A percentile compares a stretch with the other conserved stretches of the same genome.
Conservation (phyloP, 2,797 vertebrate genomes). For the Crax fasciolata region DNA sequence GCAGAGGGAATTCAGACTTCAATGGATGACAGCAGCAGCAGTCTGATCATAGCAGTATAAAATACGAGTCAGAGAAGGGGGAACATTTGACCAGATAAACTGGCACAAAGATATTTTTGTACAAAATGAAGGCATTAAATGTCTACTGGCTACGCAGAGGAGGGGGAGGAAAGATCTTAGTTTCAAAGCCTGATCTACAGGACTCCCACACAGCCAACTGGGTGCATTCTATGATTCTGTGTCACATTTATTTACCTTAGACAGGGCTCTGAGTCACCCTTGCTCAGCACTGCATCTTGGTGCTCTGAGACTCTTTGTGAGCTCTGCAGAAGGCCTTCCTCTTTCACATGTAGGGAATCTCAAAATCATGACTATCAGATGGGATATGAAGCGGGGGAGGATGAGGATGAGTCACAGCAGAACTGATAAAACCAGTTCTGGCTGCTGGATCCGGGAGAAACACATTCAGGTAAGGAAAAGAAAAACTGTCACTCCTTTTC, state of each 20-base stretch:
- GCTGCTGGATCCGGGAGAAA: not conserved
- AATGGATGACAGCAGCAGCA: not conserved
- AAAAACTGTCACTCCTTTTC: not conserved
- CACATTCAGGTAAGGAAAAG: not conserved
- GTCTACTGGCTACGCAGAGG: not conserved
- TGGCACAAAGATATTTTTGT: not conserved
- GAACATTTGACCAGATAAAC: not conserved
- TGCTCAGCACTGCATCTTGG: not conserved
- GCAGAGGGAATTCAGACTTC: not conserved
- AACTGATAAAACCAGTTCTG: conserved; percentile 12
- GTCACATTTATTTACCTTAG: not conserved
- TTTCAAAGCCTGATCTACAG: not conserved
- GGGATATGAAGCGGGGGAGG: not conserved
- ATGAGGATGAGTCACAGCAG: conserved; percentile 25
- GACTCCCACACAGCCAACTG: not conserved
- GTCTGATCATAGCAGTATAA: not conserved
- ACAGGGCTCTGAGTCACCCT: conserved; percentile 21
- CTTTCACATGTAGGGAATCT: not conserved
- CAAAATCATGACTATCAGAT: not conserved
- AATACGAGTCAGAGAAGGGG: not conserved
- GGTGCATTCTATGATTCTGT: not conserved
- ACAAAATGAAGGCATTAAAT: not conserved
- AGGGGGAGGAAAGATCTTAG: not conserved
- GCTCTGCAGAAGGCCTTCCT: not conserved
- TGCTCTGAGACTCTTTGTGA: not conserved